A percentile compares a stretch with the other conserved stretches of the same genome.
phyloP scores from a whole-genome alignment of 2,797 vertebrate genomes.

The Coranthus polyacanthus region DNA sequence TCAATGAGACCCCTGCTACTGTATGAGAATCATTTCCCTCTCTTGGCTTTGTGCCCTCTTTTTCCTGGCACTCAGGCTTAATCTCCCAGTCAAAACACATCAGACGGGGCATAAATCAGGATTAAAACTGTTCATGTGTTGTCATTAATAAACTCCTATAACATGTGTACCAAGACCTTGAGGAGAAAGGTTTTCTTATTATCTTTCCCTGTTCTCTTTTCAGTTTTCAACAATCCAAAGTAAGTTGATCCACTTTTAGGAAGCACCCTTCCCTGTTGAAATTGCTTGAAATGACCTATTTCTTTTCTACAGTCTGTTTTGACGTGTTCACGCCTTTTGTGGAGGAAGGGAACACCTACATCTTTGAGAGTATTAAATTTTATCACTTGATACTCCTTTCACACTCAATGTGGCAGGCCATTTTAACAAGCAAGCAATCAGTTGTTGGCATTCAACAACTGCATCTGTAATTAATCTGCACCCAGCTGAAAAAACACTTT shows the following conservation, averaged over 20 bases:
- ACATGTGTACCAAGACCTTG: slow-evolving; percentile 12
- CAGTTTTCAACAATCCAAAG: slow-evolving; percentile 55
- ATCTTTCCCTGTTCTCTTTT: slow-evolving; percentile 27
- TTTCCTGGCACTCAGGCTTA: slow-evolving; percentile 47
- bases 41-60: slow-evolving; percentile 32
- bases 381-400: slow-evolving; percentile 14
- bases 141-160: slow-evolving; percentile 48
- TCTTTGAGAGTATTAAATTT: slow-evolving; percentile 9
- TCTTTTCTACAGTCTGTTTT: slow-evolving; percentile 59
- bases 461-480: slow-evolving; percentile 32
- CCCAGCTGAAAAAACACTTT: slow-evolving; percentile 1
- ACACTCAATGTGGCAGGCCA: neutral
- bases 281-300: slow-evolving; percentile 66
- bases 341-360: slow-evolving; percentile 50
- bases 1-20: slow-evolving; percentile 29
- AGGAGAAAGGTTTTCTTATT: slow-evolving; percentile 21
- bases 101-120: slow-evolving; percentile 48
- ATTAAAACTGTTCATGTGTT: slow-evolving; percentile 62
- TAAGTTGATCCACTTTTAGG: slow-evolving; percentile 73
- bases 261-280: slow-evolving; percentile 60
- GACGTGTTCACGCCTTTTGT: slow-evolving; percentile 62
- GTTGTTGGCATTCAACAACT: slow-evolving; percentile 11
- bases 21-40: slow-evolving; percentile 40
- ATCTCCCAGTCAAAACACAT: slow-evolving; percentile 66
- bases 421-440: slow-evolving; percentile 2